Evolutionary conservation across 2,113 vertebrate genomes (phyloP), one percentile per base, ranked within the genome.

Genomic region (Scomber colias): DNA sequence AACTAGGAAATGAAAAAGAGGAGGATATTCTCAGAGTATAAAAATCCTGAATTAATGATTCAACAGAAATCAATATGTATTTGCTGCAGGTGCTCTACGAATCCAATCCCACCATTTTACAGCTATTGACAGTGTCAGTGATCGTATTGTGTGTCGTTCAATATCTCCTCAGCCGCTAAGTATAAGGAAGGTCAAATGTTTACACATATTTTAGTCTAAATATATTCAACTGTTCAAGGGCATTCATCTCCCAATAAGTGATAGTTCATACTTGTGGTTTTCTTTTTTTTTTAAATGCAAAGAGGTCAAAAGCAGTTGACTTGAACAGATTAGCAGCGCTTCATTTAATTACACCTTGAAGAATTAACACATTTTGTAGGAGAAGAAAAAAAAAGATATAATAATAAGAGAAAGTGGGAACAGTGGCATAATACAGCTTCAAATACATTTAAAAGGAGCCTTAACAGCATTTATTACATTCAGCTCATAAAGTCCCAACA

Each of bases 1-100:
- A 83, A 62, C 75, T 17, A 68, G 65, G 72, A 78, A 81, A 75
- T 72, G 56, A 61, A 61, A 77, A 77, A 75, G 35, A 21, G 2
- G n/a, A 46, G n/a, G 14, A 21, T 1, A 12, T 49, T 54, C 3
- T 55, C n/a, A n/a, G 16, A 48, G 4, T 2, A 8, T 51, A 53
- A 27, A 70, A 75, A 66, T 61, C 64, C 27, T 11, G 19, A 69
- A 46, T 71, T 75, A 54, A 46, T 15, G 16, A 16, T 63, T 69
- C 31, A 67, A 57, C 0, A 44, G 11, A 51, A 50, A 48, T 59
- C 35, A 63, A 53, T 69, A 6, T 27, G n/a, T 45, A 15, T 71
- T 46, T 77, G 44, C 30, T 48, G 56, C 51, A 16, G 17, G 49
- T 31, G 60, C 59, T 21, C 17, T 35, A 14, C 17, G 57, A 59